Base-by-base conservation (phyloP, 2,113 vertebrate species). In the Upupa epops region DNA sequence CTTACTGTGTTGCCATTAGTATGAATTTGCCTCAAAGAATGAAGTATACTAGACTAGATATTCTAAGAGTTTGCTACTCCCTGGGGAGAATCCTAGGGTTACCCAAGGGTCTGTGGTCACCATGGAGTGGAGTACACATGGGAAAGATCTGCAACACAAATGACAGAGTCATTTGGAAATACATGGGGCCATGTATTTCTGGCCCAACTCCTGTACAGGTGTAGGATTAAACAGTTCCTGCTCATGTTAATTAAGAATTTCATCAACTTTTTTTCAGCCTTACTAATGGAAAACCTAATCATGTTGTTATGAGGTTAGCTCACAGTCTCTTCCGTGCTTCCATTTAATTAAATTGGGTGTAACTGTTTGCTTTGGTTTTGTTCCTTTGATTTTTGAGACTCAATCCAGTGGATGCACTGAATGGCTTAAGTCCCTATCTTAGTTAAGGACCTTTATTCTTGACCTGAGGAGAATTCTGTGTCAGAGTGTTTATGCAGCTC, bases 401-500 rank as follows among this genome's bases (percentile, higher is more conserved):
- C n/a, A 56, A 2, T 74, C 72, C 17, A 32, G 73, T 89, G 75
- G 25, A 37, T 84, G n/a, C 52, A 8, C 32, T 87, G 76, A 85
- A 72, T 48, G 52, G 42, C 8, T 0, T 82, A 92, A 93, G 63
- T 92, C 71, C 60, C 36, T 84, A 80, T 46, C 75, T 92, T 79
- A 81, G 73, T 82, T 36, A 40, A n/a, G 86, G 45, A 55, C 89
- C 79, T 79, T 91, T 92, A 81, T 89, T 96, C 90, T 95, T 95
- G 70, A 84, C 75, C 69, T 78, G 88, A 93, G 70, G 95, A 88
- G 78, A 51, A 60, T 91, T 65, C 1, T 48, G 46, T 89, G 73
- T 82, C 92, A 90, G 75, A 63, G 60, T n/a, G n/a, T n/a, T n/a
- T n/a, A n/a, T n/a, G n/a, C n/a, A n/a, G n/a, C n/a, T 94, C 92